Evolutionary conservation across 2,797 vertebrate genomes (phyloP).

Genomic region (Phaenicophaeus curvirostris): DNA sequence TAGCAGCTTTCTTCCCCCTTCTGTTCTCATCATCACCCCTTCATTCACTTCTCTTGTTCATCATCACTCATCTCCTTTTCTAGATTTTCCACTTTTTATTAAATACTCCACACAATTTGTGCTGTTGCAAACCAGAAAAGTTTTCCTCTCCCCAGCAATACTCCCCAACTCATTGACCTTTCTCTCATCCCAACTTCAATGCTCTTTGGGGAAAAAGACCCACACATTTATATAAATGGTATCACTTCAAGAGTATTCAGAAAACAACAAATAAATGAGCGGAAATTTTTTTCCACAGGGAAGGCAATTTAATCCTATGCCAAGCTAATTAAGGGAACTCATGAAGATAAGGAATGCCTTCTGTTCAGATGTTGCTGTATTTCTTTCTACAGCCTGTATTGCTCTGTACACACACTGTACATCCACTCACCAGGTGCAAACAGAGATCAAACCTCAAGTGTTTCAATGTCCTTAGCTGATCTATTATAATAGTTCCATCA

Average conservation of each 20-base stretch:
- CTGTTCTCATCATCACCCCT: neutral
- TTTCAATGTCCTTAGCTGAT: neutral
- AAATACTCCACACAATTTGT: neutral
- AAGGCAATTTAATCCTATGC: neutral
- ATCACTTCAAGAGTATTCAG: neutral
- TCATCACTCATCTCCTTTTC: neutral
- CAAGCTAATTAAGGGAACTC: slow-evolving; percentile 22
- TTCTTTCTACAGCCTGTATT: neutral
- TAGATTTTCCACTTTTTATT: neutral
- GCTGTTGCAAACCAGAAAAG: neutral
- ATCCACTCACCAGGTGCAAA: neutral
- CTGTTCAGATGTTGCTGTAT: neutral
- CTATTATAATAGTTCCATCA: neutral
- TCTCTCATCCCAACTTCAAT: slow-evolving; percentile 6
- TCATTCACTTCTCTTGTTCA: neutral
- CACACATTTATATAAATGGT: neutral
- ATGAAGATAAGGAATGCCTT: slow-evolving; percentile 56
- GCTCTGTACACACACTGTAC: neutral
- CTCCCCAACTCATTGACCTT: neutral
- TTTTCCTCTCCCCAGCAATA: neutral
- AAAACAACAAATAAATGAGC: slow-evolving; percentile 23
- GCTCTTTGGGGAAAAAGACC: neutral
- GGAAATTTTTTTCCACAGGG: neutral
- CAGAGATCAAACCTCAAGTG: neutral
- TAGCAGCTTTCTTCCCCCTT: neutral